A percentile compares a stretch with the other conserved stretches of the same genome.
Evolutionary conservation across 2,888 invertebrate genomes (phyloP).

Genomic region (Drosophila kokeensis): DNA sequence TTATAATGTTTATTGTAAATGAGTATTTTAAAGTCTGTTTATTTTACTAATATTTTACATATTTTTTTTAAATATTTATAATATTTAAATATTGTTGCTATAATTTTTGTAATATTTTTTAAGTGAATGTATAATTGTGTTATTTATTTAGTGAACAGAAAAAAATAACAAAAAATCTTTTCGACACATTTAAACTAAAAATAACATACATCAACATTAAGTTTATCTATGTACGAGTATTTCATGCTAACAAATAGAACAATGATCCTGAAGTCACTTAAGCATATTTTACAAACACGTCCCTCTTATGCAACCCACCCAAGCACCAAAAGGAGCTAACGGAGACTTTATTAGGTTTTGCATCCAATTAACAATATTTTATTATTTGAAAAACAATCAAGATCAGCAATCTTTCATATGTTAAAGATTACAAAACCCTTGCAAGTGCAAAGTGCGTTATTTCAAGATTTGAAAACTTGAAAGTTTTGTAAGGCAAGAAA

Average conservation of each 20-base stretch:
- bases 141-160: neutral
- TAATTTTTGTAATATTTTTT: neutral
- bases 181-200: neutral
- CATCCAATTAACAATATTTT: neutral
- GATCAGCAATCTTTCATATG: neutral
- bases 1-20: constrained; percentile 29
- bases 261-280: neutral
- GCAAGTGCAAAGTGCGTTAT: neutral
- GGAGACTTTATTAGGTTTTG: neutral
- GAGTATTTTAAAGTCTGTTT: constrained; percentile 20
- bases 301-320: neutral
- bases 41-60: constrained; percentile 20
- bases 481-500: neutral
- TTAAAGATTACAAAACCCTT: neutral
- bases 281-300: neutral
- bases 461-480: neutral
- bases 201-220: neutral
- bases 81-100: constrained; percentile 21
- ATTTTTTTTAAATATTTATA: constrained; percentile 14
- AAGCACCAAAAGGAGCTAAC: neutral
- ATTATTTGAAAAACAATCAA: neutral
- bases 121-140: neutral
- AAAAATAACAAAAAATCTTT: neutral
- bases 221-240: neutral
- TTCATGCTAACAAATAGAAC: neutral